A percentile compares a stretch with the other conserved stretches of the same genome.
Evolutionary conservation across 2,797 vertebrate genomes (phyloP).

Genomic region (Dermochelys coriacea): DNA sequence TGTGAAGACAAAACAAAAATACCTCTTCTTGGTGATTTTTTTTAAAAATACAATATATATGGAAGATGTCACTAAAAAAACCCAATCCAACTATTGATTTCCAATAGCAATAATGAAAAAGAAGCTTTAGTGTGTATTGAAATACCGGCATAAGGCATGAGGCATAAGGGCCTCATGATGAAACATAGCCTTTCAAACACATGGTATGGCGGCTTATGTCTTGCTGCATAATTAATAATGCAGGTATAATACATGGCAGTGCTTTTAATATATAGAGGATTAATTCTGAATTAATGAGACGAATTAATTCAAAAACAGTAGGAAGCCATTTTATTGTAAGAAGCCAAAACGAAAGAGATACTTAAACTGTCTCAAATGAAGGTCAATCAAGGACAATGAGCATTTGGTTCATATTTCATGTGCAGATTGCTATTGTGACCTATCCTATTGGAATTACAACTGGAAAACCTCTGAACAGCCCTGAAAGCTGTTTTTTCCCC

Average conservation of each 20-base stretch:
- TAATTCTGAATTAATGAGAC: slow-evolving; percentile 30
- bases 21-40: background rate
- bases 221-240: background rate
- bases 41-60: background rate
- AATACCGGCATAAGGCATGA: background rate
- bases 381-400: background rate
- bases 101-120: background rate
- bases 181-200: background rate
- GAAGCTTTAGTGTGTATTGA: background rate
- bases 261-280: slow-evolving; percentile 21
- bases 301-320: slow-evolving; percentile 33
- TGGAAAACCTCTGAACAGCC: background rate
- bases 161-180: background rate
- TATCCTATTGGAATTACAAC: slow-evolving; percentile 33
- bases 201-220: background rate
- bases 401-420: slow-evolving; percentile 5
- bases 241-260: slow-evolving; percentile 19
- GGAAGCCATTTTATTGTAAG: slow-evolving; percentile 27
- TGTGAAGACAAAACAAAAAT: background rate
- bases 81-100: background rate
- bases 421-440: slow-evolving; percentile 7
- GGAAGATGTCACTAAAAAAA: background rate
- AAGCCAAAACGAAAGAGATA: background rate
- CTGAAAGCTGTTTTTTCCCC: background rate
- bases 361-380: slow-evolving; percentile 18